These are phyloP conservation scores for Ephydatia muelleri DNA, from an alignment of 37 sponge, comb jelly and placozoan genomes.

Conservation along the genomic window DNA sequence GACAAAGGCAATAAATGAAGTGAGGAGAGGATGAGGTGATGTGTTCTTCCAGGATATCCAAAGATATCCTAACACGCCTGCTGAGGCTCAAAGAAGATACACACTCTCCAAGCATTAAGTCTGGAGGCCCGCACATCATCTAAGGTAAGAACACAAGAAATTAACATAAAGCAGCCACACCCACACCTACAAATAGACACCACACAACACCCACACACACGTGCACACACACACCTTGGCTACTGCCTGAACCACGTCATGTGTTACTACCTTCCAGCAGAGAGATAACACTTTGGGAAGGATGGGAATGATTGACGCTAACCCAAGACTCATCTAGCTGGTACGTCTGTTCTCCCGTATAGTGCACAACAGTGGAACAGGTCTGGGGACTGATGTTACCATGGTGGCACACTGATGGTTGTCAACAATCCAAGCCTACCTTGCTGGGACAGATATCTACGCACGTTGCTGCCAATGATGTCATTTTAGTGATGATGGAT, in stretches of 20 bases:
- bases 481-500: background rate
- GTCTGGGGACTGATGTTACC: too few species aligned
- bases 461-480: background rate
- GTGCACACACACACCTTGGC: background rate
- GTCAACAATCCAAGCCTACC: too few species aligned
- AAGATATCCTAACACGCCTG: background rate
- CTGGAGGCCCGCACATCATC: background rate
- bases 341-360: slow-evolving; percentile 17
- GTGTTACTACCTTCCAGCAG: background rate
- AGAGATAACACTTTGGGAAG: background rate
- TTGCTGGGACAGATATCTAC: too few species aligned
- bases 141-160: background rate
- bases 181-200: too few species aligned
- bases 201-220: background rate
- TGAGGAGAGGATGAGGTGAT: slow-evolving; percentile 37
- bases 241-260: background rate
- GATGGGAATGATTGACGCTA: background rate
- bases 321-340: background rate
- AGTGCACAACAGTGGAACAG: slow-evolving; percentile 37
- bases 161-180: too few species aligned
- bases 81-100: background rate
- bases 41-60: slow-evolving; percentile 5
- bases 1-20: slow-evolving; percentile 15
- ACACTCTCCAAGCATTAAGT: background rate
- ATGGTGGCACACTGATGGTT: too few species aligned